Base-by-base conservation (phyloP, 2,888 invertebrate species). In the Trichogramma evanescens region DNA sequence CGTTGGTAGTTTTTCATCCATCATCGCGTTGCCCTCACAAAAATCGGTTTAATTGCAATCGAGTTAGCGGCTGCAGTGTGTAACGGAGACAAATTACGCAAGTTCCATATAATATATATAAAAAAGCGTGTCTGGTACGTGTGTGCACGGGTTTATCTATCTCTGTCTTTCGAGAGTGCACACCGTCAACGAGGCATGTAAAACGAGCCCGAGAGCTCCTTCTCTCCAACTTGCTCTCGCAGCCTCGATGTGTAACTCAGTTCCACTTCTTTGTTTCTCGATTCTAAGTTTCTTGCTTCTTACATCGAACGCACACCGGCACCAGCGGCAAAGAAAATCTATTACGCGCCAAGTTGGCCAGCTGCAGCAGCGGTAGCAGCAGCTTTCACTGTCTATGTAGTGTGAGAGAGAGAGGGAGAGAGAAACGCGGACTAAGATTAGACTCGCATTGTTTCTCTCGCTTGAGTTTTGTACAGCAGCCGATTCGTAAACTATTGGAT, bases 21-120 rank as follows among this genome's bases (percentile, higher is more conserved):
- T 26, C 26, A 26, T 26, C 26, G 26, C 26, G 3, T 26, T 26
- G 26, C 26, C 26, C 26, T 26, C 26, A 26, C 26, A 53, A 50
- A 56, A 62, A 62, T 62, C 45, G 54, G 55, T 48, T 52, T 55
- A 61, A 61, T 55, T 52, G 61, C 49, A 55, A 61, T 61, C 54
- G 58, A 48, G 58, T 61, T 58, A 61, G 52, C 55, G 58, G 52
- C 26, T 26, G 26, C 61, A 55, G 54, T 55, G 54, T 61, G 43
- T 43, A 26, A 26, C 26, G 26, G 26, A 53, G 42, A 58, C 56
- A 62, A 62, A 62, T 58, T 58, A 50, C 56, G 52, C 58, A 56
- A 58, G 39, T 50, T 58, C 52, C 26, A 26, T 26, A 26, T 26
- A n/a, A n/a, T 2, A 26, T 26, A 26, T 26, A 50, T 50, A 55